phyloP scores from a whole-genome alignment of 2,888 invertebrate species.

The Nomada hirtipes region DNA sequence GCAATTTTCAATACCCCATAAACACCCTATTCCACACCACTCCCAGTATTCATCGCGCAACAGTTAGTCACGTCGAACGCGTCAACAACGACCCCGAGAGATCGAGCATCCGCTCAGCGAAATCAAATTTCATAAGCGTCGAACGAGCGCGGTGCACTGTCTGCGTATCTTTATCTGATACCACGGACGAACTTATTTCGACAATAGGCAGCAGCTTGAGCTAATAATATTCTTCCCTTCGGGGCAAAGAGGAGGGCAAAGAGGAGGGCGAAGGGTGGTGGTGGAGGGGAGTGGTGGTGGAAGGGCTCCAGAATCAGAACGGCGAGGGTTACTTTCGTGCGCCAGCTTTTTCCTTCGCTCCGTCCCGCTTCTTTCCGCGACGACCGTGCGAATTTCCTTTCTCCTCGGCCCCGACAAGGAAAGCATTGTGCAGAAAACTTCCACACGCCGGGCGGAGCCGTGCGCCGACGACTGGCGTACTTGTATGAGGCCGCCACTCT shows the following conservation, averaged over 20 bases:
- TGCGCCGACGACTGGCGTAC: slow-evolving; percentile 70
- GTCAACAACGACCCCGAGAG: background rate
- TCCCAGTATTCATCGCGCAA: background rate
- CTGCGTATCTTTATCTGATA: slow-evolving; percentile 57
- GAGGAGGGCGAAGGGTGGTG: background rate
- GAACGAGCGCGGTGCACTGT: slow-evolving; percentile 28
- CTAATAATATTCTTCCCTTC: slow-evolving; percentile 81
- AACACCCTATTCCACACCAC: background rate
- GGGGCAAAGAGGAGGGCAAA: slow-evolving; percentile 62
- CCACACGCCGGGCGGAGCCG: slow-evolving; percentile 58
- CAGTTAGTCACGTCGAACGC: background rate
- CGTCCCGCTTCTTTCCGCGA: slow-evolving; percentile 42
- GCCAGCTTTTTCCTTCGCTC: slow-evolving; percentile 59
- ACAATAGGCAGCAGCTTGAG: slow-evolving; percentile 80
- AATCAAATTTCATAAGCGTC: slow-evolving; percentile 30
- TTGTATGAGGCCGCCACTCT: slow-evolving; percentile 77
- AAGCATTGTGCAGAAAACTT: slow-evolving; percentile 77
- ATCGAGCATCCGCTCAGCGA: background rate
- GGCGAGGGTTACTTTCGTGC: slow-evolving; percentile 65
- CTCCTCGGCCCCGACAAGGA: slow-evolving; percentile 57
- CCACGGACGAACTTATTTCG: slow-evolving; percentile 75
- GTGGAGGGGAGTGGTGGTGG: background rate
- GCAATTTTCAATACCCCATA: background rate
- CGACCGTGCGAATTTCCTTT: slow-evolving; percentile 43
- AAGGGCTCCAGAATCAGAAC: slow-evolving; percentile 61